Base-by-base conservation (phyloP, 1,140 invertebrate species). In the Rhagoletis zephyria region DNA sequence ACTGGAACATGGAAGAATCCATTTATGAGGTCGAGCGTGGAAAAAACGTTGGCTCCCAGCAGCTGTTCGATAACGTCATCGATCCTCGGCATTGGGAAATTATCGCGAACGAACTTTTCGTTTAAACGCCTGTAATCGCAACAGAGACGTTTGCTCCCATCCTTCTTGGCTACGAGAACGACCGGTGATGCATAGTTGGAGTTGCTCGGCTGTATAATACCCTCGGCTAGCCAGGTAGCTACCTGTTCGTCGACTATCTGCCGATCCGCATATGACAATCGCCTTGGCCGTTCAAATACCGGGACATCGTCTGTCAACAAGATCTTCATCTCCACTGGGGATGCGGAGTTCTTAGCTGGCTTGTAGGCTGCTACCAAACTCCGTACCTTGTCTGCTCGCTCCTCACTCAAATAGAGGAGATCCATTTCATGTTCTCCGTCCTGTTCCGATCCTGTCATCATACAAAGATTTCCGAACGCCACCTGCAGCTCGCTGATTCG, bases 21-120 rank as follows among this genome's bases (percentile, higher is more conserved):
- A 59, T 86, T 88, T n/a, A 2, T 4, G 4, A 85, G 45, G 30
- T 90, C 89, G 3, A 90, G 77, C 40, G 88, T 89, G 4, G 85
- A 88, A 86, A 88, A 90, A 63, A 87, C 67, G 0, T 85, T 88
- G 30, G 87, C 87, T 2, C 70, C 74, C 86, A 74, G 59, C 87
- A 88, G 30, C 89, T 88, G 16, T 87, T 90, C 51, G 88, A 30
- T 30, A 30, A 30, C 30, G 30, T 30, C 30, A 30, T 30, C 30
- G 30, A 30, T 30, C 30, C 0, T 30, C 30, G 30, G 30, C 30
- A 89, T 59, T 7, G 89, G 89, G 85, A 88, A 90, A 40, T 86
- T 77, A 16, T 87, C 56, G 9, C 87, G 74, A 12, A 85, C n/a
- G 19, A 87, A 65, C 67, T 70, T 86, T 16, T 61, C 61, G 59